Base-by-base conservation (phyloP, 2,888 invertebrate species). In the Cerastis rubricosa region DNA sequence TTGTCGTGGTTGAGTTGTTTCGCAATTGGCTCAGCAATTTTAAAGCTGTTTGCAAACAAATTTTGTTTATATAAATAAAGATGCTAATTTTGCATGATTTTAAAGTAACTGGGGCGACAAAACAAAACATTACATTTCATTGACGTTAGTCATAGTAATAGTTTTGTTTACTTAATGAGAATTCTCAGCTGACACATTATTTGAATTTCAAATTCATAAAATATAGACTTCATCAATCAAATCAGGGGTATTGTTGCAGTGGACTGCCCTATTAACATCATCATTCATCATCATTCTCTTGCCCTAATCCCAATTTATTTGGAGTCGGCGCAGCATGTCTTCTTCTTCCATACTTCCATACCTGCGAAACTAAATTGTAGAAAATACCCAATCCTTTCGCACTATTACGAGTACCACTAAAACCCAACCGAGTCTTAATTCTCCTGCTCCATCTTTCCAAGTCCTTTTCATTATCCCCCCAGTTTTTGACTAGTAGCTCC, bases 1-100 rank as follows among this genome's bases (percentile, higher is more conserved):
- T 75, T 51, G 35, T 51, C 43, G 45, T 25, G 69, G 63, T 75
- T 70, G 54, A 72, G 43, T 35, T 40, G 45, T 68, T 71, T 75
- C 70, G 66, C 64, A 61, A 76, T 63, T 69, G 64, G 17, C 25
- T 72, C n/a, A 2, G 43, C 25, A 59, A 35, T 65, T 68, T 68
- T 65, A 35, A 54, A 17, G 14, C 11, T 69, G 49, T 71, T 67
- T 29, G 54, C 68, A 65, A 65, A 81, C 45, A 57, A 67, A 76
- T 49, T 54, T 3, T 51, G 3, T n/a, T 3, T 49, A 17, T 8
- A 61, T 78, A 49, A 54, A 65, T 79, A 72, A 65, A 59, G 12
- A 35, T 43, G 22, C 17, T 59, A 35, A 0, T 49, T 66, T 59
- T 77, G 57, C 65, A 72, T 40, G 25, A 51, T 29, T 17, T 19